These are phyloP conservation scores for Bergia sp. DNA, from an alignment of 92 coral and sea anemone genomes.

Conservation along the genomic window DNA sequence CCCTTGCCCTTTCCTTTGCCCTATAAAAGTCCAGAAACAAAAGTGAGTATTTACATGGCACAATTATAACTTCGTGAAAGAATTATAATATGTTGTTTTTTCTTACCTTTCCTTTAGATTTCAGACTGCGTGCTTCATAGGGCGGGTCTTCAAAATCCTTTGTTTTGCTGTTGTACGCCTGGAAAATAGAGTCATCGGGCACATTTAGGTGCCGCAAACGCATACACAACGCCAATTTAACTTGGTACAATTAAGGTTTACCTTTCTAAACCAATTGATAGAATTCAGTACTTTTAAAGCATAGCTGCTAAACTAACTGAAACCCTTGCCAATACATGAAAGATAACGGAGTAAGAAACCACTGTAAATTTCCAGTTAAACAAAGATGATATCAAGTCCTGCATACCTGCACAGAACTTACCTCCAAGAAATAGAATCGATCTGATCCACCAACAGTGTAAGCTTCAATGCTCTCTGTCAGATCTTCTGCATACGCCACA, in stretches of 20 bases:
- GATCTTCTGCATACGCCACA: slow-evolving; percentile 81
- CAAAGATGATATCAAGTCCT: too few relatives aligned
- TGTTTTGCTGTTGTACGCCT: slow-evolving; percentile 87
- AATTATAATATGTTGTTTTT: neutral
- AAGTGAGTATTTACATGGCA: neutral
- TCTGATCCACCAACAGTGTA: slow-evolving; percentile 76
- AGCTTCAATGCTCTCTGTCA: slow-evolving; percentile 64
- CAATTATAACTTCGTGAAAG: too few relatives aligned
- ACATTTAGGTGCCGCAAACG: neutral
- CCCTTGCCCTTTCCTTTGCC: slow-evolving; percentile 94
- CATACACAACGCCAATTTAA: neutral
- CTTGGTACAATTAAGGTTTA: neutral
- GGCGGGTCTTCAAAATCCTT: slow-evolving; percentile 88
- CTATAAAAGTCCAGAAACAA: slow-evolving; percentile 15
- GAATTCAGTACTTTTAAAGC: neutral
- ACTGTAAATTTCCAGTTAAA: neutral
- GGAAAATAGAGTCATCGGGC: neutral
- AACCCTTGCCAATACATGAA: too few relatives aligned
- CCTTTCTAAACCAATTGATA: neutral
- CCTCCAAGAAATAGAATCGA: slow-evolving; percentile 95
- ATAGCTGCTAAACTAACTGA: neutral
- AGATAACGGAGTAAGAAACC: neutral
- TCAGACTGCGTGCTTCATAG: slow-evolving; percentile 70
- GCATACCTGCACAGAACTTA: slow-evolving; percentile 4
- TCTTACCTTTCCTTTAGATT: slow-evolving; percentile 82